phyloP scores from a whole-genome alignment of 2,113 vertebrate species.

The Brachypteracias leptosomus region DNA sequence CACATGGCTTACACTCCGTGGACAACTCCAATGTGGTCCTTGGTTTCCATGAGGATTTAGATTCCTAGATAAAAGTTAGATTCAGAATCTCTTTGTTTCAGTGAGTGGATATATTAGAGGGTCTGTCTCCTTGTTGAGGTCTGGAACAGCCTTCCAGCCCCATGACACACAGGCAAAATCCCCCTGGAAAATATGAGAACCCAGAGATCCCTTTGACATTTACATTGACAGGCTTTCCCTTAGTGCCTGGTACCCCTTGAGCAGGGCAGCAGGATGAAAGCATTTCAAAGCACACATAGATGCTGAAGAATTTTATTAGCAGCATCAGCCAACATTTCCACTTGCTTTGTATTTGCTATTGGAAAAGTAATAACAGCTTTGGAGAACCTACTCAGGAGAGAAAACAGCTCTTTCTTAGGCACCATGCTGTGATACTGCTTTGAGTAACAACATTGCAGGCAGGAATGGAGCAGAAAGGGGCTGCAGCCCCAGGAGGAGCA shows the following conservation, averaged over 20 bases:
- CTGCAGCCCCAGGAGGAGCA: slow-evolving; percentile 9
- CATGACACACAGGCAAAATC: background rate
- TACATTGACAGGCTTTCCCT: background rate
- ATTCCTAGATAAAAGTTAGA: background rate
- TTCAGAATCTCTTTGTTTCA: slow-evolving; percentile 6
- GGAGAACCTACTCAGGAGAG: slow-evolving; percentile 47
- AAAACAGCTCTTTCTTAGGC: slow-evolving; percentile 52
- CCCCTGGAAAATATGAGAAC: background rate
- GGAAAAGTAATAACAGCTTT: slow-evolving; percentile 61
- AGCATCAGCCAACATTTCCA: slow-evolving; percentile 56
- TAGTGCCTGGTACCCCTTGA: background rate
- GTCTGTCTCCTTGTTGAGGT: background rate
- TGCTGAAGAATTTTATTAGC: slow-evolving; percentile 40
- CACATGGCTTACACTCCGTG: background rate
- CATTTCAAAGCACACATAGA: slow-evolving; percentile 47
- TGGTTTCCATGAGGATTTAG: background rate
- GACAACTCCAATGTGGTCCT: background rate
- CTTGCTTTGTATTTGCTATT: slow-evolving; percentile 58
- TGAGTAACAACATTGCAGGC: slow-evolving; percentile 58
- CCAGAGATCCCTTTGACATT: background rate
- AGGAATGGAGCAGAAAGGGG: slow-evolving; percentile 17
- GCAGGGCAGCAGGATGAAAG: background rate
- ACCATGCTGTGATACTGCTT: slow-evolving; percentile 39
- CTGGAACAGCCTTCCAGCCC: background rate
- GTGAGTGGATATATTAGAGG: background rate